Conservation (phyloP, 2,888 invertebrate species). For the Drosophila tanythrix region DNA sequence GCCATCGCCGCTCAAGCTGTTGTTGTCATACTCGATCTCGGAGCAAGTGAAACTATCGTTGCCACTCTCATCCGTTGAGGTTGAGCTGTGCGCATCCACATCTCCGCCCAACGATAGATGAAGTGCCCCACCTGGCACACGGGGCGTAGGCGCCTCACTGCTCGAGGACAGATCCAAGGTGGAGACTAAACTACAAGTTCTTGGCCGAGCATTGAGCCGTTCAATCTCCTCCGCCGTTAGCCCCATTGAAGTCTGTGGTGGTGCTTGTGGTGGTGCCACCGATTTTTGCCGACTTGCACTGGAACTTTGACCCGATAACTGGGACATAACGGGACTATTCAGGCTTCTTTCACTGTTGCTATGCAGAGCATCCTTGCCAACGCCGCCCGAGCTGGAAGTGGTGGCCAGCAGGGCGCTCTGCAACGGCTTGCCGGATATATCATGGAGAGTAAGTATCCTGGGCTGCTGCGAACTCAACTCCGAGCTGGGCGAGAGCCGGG, state of each 20-base stretch:
- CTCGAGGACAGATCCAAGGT: constrained; percentile 97
- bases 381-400: constrained; percentile 94
- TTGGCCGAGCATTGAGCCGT: constrained; percentile 93
- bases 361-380: constrained; percentile 94
- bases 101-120: constrained; percentile 89
- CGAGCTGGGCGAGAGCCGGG: constrained; percentile 95
- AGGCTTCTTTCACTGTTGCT: constrained; percentile 96
- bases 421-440: constrained; percentile 96
- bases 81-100: constrained; percentile 90
- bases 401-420: constrained; percentile 95
- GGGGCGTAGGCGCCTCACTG: constrained; percentile 92
- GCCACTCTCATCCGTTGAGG: constrained; percentile 96
- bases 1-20: constrained; percentile 92
- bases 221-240: constrained; percentile 97
- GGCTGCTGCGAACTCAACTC: constrained; percentile 96
- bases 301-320: constrained; percentile 94
- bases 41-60: constrained; percentile 99
- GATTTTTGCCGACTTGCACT: constrained; percentile 91
- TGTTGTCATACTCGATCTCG: constrained; percentile 98
- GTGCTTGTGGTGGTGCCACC: constrained; percentile 89
- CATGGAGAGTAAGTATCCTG: constrained; percentile 95
- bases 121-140: constrained; percentile 88
- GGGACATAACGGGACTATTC: constrained; percentile 96
- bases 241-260: constrained; percentile 91
- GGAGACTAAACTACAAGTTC: constrained; percentile 95